Base-by-base conservation (phyloP, 2,113 vertebrate genomes). In the Zingel zingel region DNA sequence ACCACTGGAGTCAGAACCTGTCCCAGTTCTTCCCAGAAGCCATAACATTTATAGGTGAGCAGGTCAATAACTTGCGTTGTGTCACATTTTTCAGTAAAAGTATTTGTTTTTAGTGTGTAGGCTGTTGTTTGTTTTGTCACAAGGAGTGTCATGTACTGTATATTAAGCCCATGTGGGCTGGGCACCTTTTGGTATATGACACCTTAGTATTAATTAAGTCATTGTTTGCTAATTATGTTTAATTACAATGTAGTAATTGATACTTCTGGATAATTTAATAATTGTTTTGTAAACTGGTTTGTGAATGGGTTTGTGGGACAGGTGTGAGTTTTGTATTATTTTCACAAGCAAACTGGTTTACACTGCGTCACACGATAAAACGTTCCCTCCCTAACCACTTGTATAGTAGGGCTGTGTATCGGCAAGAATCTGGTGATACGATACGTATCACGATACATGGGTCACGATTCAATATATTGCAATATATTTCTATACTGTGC, bases 1-100 rank as follows among this genome's bases (percentile, higher is more conserved):
- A 97, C 86, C 97, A 97, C 92, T 97, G 97, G 97, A 97, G 97
- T 90, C 96, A 97, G 89, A 97, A 97, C 78, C 88, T 97, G 85
- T 97, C 96, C 18, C 96, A 96, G 93, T 97, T 97, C 94, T 97
- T 97, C 82, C 97, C 97, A 0, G 97, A 97, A 80, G 97, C 97
- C 70, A 97, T 97, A 62, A 94, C 95, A 0, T 97, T 97, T 91
- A 97, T 97, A 48, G 97, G 97, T 97, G 87, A 96, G 96, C 94
- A 21, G 56, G 6, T 71, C 61, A 27, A 36, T 21, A 21, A 47
- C 8, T 21, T 45, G 7, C 4, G 59, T 61, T 71, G n/a, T 43
- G 10, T 6, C 63, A 56, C 57, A 48, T 23, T 58, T 74, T 7
- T 18, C 11, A 53, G 43, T 61, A 59, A 27, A 66, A 16, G 2